Evolutionary conservation across 2,113 vertebrate species (phyloP).

Genomic region (Todiramphus chloris): DNA sequence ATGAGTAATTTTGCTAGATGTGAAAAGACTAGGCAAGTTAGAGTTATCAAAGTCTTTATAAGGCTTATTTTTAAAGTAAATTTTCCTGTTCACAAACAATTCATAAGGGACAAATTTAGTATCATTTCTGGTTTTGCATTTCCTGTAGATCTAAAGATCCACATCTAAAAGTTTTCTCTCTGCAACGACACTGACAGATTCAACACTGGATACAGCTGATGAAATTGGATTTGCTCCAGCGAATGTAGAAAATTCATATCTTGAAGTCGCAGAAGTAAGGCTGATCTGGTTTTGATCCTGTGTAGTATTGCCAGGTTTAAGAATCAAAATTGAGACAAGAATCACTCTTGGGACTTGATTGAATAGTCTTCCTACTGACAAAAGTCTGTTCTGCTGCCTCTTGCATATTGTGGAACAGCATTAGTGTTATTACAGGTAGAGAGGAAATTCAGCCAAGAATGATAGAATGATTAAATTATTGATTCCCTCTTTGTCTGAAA

Average conservation of each 20-base stretch:
- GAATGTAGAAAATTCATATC: not conserved
- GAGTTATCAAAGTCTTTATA: not conserved
- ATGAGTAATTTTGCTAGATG: not conserved
- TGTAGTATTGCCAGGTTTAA: not conserved
- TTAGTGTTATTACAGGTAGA: not conserved
- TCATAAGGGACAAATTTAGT: not conserved
- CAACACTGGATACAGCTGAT: not conserved
- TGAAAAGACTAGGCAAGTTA: not conserved
- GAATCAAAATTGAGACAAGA: not conserved
- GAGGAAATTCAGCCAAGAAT: not conserved
- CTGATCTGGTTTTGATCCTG: not conserved
- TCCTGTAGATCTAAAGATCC: not conserved
- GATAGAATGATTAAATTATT: slow-evolving; percentile 36
- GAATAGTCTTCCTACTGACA: not conserved
- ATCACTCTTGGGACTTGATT: not conserved
- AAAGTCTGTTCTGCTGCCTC: not conserved
- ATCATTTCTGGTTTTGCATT: not conserved
- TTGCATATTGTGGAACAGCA: not conserved
- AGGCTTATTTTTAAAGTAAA: not conserved
- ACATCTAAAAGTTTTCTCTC: not conserved
- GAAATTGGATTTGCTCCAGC: not conserved
- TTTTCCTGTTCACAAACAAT: not conserved
- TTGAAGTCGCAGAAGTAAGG: not conserved
- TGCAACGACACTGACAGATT: not conserved
- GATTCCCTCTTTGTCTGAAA: slow-evolving; percentile 10